Percentiles rank a stretch among this genome's conserved stretches.
Conservation (phyloP, 2,113 vertebrate species). For the Myiopsitta monachus region DNA sequence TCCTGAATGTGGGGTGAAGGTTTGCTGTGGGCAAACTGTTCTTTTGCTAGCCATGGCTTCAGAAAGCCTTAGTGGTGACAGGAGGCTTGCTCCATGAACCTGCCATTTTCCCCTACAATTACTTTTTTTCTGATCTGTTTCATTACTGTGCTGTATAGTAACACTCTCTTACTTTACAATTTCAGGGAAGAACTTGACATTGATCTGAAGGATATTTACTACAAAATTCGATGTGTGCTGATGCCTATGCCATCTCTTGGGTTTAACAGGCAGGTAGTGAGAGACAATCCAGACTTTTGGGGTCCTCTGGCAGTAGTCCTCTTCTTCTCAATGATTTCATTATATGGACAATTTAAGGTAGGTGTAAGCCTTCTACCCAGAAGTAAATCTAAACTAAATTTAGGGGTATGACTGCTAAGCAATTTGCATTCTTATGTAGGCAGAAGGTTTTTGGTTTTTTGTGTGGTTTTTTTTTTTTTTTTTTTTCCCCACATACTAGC, state of each 20-base stretch:
- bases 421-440: neutral
- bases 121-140: neutral
- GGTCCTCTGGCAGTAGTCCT: conserved; percentile 94
- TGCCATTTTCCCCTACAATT: neutral
- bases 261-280: conserved; percentile 95
- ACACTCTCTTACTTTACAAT: conserved; percentile 43
- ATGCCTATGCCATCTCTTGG: conserved; percentile 99
- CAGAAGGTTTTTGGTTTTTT: neutral
- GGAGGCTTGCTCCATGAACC: neutral
- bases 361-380: conserved; percentile 54
- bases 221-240: conserved; percentile 97
- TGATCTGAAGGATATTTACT: conserved; percentile 98
- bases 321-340: conserved; percentile 98
- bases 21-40: neutral
- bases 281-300: conserved; percentile 99
- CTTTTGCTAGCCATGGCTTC: neutral
- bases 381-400: neutral
- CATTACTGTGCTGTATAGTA: neutral
- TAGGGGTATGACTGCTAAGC: neutral
- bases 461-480: neutral
- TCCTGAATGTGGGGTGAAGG: neutral
- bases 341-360: conserved; percentile 97
- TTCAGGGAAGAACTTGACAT: conserved; percentile 94
- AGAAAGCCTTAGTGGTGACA: neutral
- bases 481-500: neutral